phyloP scores from a whole-genome alignment of 2,888 invertebrate species.

The Pachycephus smyrnensis region DNA sequence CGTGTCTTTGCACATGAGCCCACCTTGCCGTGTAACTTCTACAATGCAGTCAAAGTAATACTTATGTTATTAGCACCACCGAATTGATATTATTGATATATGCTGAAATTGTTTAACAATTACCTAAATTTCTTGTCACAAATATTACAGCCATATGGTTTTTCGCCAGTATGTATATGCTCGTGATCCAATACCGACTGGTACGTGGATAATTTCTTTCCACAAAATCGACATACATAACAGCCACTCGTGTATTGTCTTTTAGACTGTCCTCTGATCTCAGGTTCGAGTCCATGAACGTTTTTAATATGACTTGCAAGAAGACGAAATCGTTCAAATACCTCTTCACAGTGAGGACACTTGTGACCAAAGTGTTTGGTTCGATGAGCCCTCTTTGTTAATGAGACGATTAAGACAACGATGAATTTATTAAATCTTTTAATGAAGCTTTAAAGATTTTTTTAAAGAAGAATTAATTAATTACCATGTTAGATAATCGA shows the following conservation, averaged over 20 bases:
- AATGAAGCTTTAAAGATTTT: slow-evolving; percentile 5
- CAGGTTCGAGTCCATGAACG: slow-evolving; percentile 35
- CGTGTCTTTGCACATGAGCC: slow-evolving; percentile 40
- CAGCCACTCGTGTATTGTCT: slow-evolving; percentile 33
- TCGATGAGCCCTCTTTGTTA: slow-evolving; percentile 37
- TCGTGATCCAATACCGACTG: slow-evolving; percentile 43
- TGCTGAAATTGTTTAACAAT: background rate
- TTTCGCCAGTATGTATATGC: slow-evolving; percentile 45
- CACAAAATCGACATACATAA: slow-evolving; percentile 42
- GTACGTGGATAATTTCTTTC: slow-evolving; percentile 40
- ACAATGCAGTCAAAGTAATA: slow-evolving; percentile 16
- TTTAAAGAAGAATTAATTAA: slow-evolving; percentile 2
- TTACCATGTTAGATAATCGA: slow-evolving; percentile 47
- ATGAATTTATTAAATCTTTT: background rate
- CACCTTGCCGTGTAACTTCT: slow-evolving; percentile 41
- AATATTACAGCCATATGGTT: slow-evolving; percentile 40
- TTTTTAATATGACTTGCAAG: slow-evolving; percentile 33
- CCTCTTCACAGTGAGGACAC: slow-evolving; percentile 36
- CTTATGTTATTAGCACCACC: background rate
- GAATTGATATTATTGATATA: background rate
- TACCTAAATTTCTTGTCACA: slow-evolving; percentile 44
- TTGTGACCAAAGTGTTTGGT: slow-evolving; percentile 40
- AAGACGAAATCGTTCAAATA: slow-evolving; percentile 30
- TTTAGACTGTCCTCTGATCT: slow-evolving; percentile 24
- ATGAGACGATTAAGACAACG: background rate